Conservation (phyloP, 1,140 invertebrate species). For the Battus philenor region DNA sequence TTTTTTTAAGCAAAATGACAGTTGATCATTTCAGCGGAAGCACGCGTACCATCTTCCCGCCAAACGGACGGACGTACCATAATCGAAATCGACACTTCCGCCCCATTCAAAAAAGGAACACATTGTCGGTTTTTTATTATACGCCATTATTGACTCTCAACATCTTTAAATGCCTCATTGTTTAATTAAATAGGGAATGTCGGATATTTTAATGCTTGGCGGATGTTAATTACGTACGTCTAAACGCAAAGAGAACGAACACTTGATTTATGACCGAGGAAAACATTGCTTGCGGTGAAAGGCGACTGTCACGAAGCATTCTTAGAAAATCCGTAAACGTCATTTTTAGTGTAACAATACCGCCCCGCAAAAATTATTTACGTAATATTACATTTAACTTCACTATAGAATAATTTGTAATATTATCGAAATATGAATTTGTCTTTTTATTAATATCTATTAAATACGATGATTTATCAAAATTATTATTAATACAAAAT, state of each 20-base stretch:
- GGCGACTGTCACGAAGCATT: too few relatives aligned
- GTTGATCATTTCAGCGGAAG: conserved; percentile 33
- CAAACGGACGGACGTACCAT: conserved; percentile 57
- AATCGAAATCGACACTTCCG: conserved; percentile 67
- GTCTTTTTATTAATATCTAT: too few relatives aligned
- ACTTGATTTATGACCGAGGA: conserved; percentile 1
- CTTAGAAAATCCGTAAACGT: too few relatives aligned
- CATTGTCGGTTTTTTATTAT: conserved; percentile 42
- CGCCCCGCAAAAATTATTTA: too few relatives aligned
- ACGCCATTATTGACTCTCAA: conserved; percentile 20
- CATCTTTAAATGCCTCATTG: conserved; percentile 29
- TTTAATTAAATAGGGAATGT: conserved; percentile 25
- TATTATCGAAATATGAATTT: too few relatives aligned
- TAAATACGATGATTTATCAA: too few relatives aligned
- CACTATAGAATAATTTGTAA: too few relatives aligned
- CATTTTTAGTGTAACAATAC: too few relatives aligned
- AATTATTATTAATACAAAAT: too few relatives aligned
- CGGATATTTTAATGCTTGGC: conserved; percentile 12
- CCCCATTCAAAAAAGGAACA: conserved; percentile 50
- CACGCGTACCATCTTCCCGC: conserved; percentile 49
- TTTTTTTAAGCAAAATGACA: conserved; percentile 25
- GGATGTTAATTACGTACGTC: conserved; percentile 22
- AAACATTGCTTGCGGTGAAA: too few relatives aligned
- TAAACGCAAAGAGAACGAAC: background rate
- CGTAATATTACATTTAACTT: too few relatives aligned